Percentiles rank a stretch among this genome's conserved stretches.
These are phyloP conservation scores for Coendou prehensilis DNA, from an alignment of 2,797 vertebrate species.

Conservation along the genomic window DNA sequence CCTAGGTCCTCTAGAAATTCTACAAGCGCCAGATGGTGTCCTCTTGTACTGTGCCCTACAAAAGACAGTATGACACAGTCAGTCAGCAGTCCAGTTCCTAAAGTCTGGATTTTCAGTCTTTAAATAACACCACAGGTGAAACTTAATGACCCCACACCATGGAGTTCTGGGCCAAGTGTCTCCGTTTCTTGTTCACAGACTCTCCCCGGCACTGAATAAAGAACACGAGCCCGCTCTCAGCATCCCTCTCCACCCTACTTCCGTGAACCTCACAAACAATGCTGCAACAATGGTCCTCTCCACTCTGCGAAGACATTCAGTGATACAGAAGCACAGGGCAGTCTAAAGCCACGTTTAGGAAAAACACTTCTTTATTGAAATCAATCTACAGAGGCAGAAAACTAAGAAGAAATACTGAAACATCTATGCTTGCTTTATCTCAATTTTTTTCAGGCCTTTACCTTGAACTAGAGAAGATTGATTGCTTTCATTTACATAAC, in stretches of 20 bases:
- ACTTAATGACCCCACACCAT: not conserved
- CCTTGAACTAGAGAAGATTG: not conserved
- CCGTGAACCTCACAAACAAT: not conserved
- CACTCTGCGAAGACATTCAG: not conserved
- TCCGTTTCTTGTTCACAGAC: not conserved
- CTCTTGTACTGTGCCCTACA: not conserved
- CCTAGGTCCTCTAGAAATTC: constrained; percentile 3
- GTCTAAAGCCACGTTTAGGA: not conserved
- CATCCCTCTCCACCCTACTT: not conserved
- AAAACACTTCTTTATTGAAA: not conserved
- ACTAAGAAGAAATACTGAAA: not conserved
- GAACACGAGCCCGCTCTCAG: not conserved
- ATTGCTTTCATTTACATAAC: constrained; percentile 37
- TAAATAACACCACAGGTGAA: constrained; percentile 44
- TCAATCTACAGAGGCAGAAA: not conserved
- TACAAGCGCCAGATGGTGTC: not conserved
- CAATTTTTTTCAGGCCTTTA: constrained; percentile 14
- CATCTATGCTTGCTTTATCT: constrained; percentile 26
- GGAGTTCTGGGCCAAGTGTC: not conserved
- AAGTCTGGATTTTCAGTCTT: constrained; percentile 62
- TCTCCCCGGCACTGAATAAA: constrained; percentile 10
- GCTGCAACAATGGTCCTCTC: not conserved
- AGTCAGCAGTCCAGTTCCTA: constrained; percentile 3
- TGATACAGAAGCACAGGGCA: not conserved
- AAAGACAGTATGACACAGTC: not conserved